phyloP scores from a whole-genome alignment of 2,113 vertebrate species.

The Cebus imitator region DNA sequence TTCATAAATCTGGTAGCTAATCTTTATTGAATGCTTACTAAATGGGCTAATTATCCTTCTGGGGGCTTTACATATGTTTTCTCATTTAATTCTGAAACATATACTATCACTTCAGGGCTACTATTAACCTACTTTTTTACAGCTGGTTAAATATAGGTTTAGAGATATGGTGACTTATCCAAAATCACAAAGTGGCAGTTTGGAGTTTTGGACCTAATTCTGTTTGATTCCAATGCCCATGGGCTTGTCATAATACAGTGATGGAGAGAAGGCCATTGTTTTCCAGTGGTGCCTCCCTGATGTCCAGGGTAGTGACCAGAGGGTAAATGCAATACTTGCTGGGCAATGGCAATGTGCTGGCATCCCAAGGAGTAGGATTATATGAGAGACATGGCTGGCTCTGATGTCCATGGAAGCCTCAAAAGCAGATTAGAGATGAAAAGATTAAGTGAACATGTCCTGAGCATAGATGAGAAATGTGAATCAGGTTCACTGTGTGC shows the following conservation, averaged over 20 bases:
- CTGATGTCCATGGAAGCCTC: neutral
- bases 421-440: neutral
- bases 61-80: neutral
- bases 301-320: neutral
- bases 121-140: neutral
- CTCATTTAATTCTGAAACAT: neutral
- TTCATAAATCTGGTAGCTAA: neutral
- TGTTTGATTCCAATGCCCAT: neutral
- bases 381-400: neutral
- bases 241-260: neutral
- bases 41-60: neutral
- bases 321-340: accelerated
- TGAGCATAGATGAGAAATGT: neutral
- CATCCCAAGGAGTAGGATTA: neutral
- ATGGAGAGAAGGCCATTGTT: neutral
- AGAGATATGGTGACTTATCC: neutral
- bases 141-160: neutral
- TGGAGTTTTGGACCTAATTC: neutral
- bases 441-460: neutral
- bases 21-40: neutral
- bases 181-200: neutral
- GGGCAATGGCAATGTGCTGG: neutral
- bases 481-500: neutral
- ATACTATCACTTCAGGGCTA: neutral
- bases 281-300: neutral